Percentiles rank a stretch among this genome's conserved stretches.
Conservation (phyloP, 2,113 vertebrate species). For the Mungos mungo region DNA sequence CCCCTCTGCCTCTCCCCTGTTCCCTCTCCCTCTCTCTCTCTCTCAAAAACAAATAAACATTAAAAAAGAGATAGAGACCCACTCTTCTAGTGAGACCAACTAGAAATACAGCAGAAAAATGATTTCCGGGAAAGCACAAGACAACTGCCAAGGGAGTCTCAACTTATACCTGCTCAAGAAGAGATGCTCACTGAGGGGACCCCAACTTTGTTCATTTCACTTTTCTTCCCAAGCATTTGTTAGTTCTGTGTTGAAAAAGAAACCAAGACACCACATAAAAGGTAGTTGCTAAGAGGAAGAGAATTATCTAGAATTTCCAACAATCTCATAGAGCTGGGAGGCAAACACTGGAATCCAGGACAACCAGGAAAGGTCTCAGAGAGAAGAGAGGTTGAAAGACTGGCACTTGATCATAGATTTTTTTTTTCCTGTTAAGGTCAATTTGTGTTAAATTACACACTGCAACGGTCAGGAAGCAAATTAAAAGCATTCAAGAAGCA, state of each 20-base stretch:
- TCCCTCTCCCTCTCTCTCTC: too few relatives aligned
- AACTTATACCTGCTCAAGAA: not conserved
- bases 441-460: not conserved
- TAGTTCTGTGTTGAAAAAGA: not conserved
- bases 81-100: not conserved
- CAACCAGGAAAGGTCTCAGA: not conserved
- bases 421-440: not conserved
- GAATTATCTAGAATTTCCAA: not conserved
- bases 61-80: not conserved
- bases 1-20: too few relatives aligned
- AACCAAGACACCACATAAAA: not conserved
- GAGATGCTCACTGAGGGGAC: not conserved
- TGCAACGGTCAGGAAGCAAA: not conserved
- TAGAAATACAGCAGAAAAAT: not conserved
- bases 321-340: not conserved
- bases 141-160: not conserved
- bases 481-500: not conserved
- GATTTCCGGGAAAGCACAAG: not conserved
- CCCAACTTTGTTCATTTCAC: not conserved
- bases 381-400: not conserved
- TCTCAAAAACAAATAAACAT: too few relatives aligned
- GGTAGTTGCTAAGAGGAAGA: not conserved
- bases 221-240: not conserved
- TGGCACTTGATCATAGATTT: not conserved
- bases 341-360: not conserved